Conservation (phyloP, 2,113 vertebrate genomes). For the Sminthopsis crassicaudata region DNA sequence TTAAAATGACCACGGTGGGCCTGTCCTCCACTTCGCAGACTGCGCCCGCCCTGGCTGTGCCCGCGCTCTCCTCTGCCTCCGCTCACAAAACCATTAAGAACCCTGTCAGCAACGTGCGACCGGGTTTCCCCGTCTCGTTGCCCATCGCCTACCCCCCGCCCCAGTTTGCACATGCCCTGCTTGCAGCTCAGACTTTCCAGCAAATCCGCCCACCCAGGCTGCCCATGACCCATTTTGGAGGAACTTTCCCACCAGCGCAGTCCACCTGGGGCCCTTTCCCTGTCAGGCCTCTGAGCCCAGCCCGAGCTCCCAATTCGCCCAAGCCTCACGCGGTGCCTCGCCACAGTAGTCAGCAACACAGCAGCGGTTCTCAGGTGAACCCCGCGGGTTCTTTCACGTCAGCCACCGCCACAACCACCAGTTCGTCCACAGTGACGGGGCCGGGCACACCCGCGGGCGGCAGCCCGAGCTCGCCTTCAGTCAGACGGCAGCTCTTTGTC, state of each 20-base stretch:
- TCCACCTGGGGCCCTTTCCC: slow-evolving; percentile 99
- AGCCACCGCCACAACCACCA: slow-evolving; percentile 84
- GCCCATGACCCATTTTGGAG: slow-evolving; percentile 99
- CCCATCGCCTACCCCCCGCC: slow-evolving; percentile 97
- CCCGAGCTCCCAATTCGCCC: slow-evolving; percentile 95
- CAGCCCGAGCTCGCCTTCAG: slow-evolving; percentile 92
- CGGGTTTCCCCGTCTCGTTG: slow-evolving; percentile 96
- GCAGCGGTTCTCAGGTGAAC: slow-evolving; percentile 88
- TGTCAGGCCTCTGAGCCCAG: slow-evolving; percentile 96
- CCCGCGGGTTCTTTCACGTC: slow-evolving; percentile 83
- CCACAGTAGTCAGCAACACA: slow-evolving; percentile 88
- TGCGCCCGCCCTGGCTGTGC: slow-evolving; percentile 88
- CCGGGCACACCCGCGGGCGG: slow-evolving; percentile 84
- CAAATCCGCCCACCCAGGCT: slow-evolving; percentile 98
- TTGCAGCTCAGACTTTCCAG: slow-evolving; percentile 99
- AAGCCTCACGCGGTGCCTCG: slow-evolving; percentile 94
- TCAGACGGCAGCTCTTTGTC: slow-evolving; percentile 96
- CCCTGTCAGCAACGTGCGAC: slow-evolving; percentile 93
- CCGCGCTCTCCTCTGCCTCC: slow-evolving; percentile 88
- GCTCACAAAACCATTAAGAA: slow-evolving; percentile 94
- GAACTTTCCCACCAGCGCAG: slow-evolving; percentile 96
- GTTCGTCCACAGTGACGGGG: slow-evolving; percentile 84
- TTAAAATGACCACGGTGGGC: slow-evolving; percentile 94
- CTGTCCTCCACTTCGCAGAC: slow-evolving; percentile 91
- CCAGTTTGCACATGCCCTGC: slow-evolving; percentile 94